phyloP scores from a whole-genome alignment of 2,888 invertebrate species.

The Himalopsyche tibetana region DNA sequence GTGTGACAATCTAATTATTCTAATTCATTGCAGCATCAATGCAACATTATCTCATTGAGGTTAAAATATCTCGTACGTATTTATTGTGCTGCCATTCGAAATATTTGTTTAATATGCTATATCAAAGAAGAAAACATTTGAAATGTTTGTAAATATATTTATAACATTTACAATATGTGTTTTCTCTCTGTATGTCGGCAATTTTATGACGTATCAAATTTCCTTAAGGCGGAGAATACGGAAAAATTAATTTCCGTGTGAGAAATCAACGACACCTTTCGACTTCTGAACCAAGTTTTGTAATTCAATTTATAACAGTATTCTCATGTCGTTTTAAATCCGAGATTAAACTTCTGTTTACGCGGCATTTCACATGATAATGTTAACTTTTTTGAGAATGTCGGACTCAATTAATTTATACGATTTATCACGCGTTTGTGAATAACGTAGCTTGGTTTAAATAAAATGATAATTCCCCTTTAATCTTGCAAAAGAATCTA shows the following conservation, averaged over 20 bases:
- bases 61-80: no score
- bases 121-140: background rate
- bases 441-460: no score
- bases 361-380: slow-evolving; percentile 10
- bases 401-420: background rate
- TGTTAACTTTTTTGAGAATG: background rate
- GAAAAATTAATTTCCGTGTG: slow-evolving; percentile 5
- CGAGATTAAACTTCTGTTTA: slow-evolving; percentile 29
- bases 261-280: slow-evolving; percentile 8
- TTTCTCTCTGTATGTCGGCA: slow-evolving; percentile 2
- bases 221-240: background rate
- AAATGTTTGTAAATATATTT: background rate
- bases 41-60: no score
- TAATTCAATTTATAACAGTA: slow-evolving; percentile 18
- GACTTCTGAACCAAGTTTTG: slow-evolving; percentile 18
- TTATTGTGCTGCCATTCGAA: no score
- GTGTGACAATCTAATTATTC: no score
- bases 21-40: no score
- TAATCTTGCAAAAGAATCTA: no score
- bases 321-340: slow-evolving; percentile 2
- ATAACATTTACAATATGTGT: background rate
- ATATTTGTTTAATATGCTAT: background rate
- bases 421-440: no score
- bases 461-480: no score
- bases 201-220: slow-evolving; percentile 19